Base-by-base conservation (phyloP, 2,113 vertebrate species). In the Dicrurus megarhynchus region DNA sequence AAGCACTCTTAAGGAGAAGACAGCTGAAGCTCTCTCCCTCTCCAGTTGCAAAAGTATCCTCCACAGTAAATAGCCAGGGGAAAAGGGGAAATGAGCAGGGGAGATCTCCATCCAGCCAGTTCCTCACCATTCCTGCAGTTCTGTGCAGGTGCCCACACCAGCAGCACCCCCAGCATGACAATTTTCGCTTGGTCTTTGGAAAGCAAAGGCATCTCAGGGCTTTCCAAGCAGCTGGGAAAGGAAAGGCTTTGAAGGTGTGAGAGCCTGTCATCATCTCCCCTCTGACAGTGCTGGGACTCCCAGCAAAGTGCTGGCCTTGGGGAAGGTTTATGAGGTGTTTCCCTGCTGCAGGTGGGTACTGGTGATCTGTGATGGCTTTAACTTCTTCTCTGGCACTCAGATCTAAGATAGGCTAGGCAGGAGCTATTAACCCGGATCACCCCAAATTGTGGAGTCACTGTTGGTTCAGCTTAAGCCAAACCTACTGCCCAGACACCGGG, bases 111-210 rank as follows among this genome's bases (percentile, higher is more conserved):
- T 16, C 33, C 68, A 77, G 6, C 30, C 59, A 64, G 30, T 16
- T 59, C 27, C 15, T 70, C 41, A 77, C 26, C 10, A 32, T n/a
- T 46, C 33, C 71, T 61, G 30, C 1, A 7, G 44, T 11, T 32
- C 46, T 70, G 23, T 78, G 60, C 37, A 52, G 56, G 16, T 35
- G 41, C 32, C 26, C 37, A 49, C 42, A 16, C 18, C 87, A 73
- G 37, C 52, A 77, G 13, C 41, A 27, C 9, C 4, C 21, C 20
- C 24, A 37, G 5, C 5, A 4, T 3, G 56, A 61, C 24, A 18
- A 6, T 44, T 78, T 24, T 19, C 32, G 3, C 0, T 0, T 12
- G 24, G 2, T 14, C 4, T 49, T 70, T 82, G 39, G 9, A 49
- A 84, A 49, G 6, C 37, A 35, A 64, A 82, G 20, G 10, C 18